A percentile compares a stretch with the other conserved stretches of the same genome.
phyloP scores from a whole-genome alignment of 2,113 vertebrate species.

The Psittacula cyanocephala region DNA sequence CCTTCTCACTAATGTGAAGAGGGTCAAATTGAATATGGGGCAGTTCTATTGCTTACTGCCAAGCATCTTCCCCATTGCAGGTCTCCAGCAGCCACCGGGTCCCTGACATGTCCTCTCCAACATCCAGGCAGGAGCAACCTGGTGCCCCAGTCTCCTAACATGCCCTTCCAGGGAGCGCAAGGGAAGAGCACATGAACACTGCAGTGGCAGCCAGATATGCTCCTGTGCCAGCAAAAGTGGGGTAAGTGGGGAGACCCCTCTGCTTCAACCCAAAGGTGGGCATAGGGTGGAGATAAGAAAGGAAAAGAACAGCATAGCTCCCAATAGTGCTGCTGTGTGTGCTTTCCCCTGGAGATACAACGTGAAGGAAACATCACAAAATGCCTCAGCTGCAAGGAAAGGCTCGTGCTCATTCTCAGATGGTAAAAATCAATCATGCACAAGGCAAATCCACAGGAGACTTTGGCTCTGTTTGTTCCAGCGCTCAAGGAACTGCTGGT shows the following conservation, averaged over 20 bases:
- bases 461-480: not conserved
- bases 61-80: not conserved
- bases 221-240: not conserved
- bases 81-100: not conserved
- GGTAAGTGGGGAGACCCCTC: not conserved
- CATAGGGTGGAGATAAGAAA: not conserved
- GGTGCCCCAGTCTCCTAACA: not conserved
- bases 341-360: fast-evolving
- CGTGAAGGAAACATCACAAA: not conserved
- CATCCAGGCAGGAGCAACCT: not conserved
- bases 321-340: fast-evolving
- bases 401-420: not conserved
- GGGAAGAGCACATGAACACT: not conserved
- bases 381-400: not conserved
- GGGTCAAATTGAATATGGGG: fast-evolving
- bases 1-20: not conserved
- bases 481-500: not conserved
- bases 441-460: slow-evolving; percentile 14
- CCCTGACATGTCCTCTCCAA: not conserved
- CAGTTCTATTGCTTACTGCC: not conserved
- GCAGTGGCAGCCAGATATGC: fast-evolving
- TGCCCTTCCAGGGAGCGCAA: not conserved
- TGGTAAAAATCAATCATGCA: not conserved
- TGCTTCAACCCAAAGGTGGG: not conserved
- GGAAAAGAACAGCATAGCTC: not conserved